These are phyloP conservation scores for Hipposideros larvatus DNA, from an alignment of 2,797 vertebrate species.

Conservation along the genomic window DNA sequence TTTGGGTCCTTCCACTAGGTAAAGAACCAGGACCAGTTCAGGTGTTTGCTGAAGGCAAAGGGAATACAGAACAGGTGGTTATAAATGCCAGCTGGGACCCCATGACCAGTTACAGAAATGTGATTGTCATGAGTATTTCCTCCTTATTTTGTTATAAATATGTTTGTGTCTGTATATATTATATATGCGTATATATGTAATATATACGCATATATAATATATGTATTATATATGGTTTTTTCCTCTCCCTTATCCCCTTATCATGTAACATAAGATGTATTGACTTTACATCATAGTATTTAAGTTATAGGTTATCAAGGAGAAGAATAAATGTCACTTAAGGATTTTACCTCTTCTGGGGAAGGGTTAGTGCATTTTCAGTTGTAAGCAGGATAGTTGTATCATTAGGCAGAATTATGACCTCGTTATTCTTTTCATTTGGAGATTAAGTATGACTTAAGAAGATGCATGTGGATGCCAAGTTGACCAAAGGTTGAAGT, in stretches of 20 bases:
- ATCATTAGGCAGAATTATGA: background rate
- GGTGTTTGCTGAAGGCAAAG: background rate
- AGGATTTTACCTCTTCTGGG: background rate
- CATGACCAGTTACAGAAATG: background rate
- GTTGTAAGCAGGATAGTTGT: background rate
- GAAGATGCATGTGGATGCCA: background rate
- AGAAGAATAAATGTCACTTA: background rate
- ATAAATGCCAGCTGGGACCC: background rate
- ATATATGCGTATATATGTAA: too few species aligned
- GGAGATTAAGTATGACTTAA: background rate
- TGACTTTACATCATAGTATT: background rate
- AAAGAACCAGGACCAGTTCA: background rate
- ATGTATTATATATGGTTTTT: background rate
- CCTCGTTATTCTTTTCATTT: slow-evolving; percentile 10
- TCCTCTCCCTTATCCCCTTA: background rate
- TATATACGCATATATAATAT: background rate
- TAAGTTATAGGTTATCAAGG: background rate
- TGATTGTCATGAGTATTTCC: background rate
- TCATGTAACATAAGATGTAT: background rate
- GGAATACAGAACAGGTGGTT: background rate
- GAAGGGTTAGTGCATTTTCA: background rate
- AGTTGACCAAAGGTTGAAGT: background rate
- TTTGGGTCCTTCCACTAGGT: background rate
- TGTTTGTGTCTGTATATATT: background rate
- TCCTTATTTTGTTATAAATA: background rate